These are phyloP conservation scores for Dolomedes plantarius DNA, from an alignment of 2,888 invertebrate genomes.

Conservation along the genomic window DNA sequence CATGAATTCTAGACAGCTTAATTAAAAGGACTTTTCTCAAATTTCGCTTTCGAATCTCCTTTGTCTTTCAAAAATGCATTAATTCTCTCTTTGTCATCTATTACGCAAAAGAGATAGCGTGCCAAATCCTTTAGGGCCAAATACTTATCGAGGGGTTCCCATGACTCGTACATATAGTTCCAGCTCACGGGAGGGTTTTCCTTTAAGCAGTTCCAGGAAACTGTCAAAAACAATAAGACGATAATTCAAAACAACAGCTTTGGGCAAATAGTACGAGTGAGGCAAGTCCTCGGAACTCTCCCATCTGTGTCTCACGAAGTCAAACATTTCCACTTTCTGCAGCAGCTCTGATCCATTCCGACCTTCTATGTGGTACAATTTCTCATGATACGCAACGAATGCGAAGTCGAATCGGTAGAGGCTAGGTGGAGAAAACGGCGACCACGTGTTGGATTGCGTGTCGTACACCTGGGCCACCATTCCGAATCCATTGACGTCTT, in stretches of 20 bases:
- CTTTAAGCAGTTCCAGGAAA: not conserved
- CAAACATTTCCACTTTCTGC: slow-evolving; percentile 26
- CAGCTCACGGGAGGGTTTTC: slow-evolving; percentile 12
- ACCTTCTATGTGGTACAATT: slow-evolving; percentile 33
- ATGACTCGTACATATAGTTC: not conserved
- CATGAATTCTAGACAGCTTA: too few relatives aligned
- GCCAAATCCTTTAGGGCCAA: not conserved
- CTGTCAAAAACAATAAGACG: slow-evolving; percentile 22
- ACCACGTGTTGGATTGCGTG: slow-evolving; percentile 6
- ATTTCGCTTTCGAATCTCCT: not conserved
- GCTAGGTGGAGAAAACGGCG: not conserved
- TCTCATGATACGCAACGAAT: not conserved
- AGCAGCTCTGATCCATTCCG: not conserved
- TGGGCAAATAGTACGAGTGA: slow-evolving; percentile 7
- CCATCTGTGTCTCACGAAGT: slow-evolving; percentile 7
- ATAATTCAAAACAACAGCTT: slow-evolving; percentile 7
- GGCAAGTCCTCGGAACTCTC: slow-evolving; percentile 7
- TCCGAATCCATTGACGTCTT: not conserved
- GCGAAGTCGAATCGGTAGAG: slow-evolving; percentile 14
- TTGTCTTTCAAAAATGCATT: not conserved
- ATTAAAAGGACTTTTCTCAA: slow-evolving; percentile 8
- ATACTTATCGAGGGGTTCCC: slow-evolving; percentile 22
- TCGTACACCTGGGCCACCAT: slow-evolving; percentile 37
- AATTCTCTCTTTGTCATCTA: not conserved
- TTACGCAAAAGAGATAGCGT: not conserved